These are phyloP conservation scores for Diplazon laetatorius DNA, from an alignment of 2,888 invertebrate genomes.

Conservation along the genomic window DNA sequence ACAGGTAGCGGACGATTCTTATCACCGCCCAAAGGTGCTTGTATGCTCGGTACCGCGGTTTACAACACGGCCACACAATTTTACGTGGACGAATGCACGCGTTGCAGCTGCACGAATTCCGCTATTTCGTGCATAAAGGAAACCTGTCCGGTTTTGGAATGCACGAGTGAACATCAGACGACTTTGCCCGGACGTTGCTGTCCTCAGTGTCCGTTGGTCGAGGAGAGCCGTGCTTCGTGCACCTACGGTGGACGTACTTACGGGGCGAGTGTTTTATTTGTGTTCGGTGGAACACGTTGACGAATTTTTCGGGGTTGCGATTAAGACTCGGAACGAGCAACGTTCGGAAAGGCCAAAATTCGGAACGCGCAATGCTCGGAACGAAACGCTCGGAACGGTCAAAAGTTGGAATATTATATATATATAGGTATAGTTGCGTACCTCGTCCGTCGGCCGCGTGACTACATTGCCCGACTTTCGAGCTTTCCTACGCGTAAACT, in stretches of 20 bases:
- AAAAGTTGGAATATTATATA: too few species aligned
- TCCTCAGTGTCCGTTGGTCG: constrained; percentile 89
- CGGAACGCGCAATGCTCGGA: too few species aligned
- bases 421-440: too few species aligned
- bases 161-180: constrained; percentile 88
- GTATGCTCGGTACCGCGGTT: constrained; percentile 89
- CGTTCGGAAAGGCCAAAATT: too few species aligned
- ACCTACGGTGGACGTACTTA: constrained; percentile 87
- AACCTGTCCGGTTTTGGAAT: constrained; percentile 96
- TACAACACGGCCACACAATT: constrained; percentile 87
- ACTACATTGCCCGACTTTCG: too few species aligned
- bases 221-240: constrained; percentile 88
- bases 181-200: constrained; percentile 89
- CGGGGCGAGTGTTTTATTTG: constrained; percentile 84
- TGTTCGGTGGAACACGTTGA: too few species aligned
- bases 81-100: constrained; percentile 90
- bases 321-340: too few species aligned
- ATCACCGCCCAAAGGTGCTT: constrained; percentile 84
- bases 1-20: constrained; percentile 83
- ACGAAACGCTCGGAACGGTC: too few species aligned
- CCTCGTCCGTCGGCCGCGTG: too few species aligned
- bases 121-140: constrained; percentile 91
- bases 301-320: too few species aligned
- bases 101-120: constrained; percentile 91
- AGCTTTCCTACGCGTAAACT: too few species aligned